These are phyloP conservation scores for Phataginus tricuspis DNA, from an alignment of 2,797 vertebrate genomes.

Conservation along the genomic window DNA sequence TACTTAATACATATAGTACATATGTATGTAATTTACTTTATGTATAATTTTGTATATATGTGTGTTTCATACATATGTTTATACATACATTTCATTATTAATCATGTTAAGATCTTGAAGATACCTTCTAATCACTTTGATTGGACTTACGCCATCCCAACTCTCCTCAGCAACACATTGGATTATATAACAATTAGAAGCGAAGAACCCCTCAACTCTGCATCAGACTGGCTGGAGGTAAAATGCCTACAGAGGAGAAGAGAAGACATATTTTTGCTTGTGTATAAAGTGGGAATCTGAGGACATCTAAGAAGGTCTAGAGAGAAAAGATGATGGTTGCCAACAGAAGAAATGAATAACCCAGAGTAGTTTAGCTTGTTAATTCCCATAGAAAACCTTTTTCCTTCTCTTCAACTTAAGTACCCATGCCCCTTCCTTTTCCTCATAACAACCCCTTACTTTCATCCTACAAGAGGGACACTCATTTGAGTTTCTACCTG, in stretches of 20 bases:
- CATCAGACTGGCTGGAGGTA: not conserved
- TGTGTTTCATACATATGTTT: too few relatives aligned
- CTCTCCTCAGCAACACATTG: not conserved
- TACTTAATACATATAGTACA: not conserved
- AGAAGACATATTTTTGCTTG: not conserved
- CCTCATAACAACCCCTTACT: too few relatives aligned
- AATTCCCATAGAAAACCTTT: too few relatives aligned
- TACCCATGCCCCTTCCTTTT: too few relatives aligned
- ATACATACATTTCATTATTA: not conserved
- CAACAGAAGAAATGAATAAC: too few relatives aligned
- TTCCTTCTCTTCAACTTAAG: too few relatives aligned
- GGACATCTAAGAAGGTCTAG: not conserved
- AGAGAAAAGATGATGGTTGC: not conserved
- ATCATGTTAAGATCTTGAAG: not conserved
- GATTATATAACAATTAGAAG: not conserved
- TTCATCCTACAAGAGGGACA: too few relatives aligned
- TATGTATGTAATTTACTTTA: not conserved
- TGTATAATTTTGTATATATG: not conserved
- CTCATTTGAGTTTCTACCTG: too few relatives aligned
- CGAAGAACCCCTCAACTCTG: too few relatives aligned
- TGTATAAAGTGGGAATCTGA: not conserved
- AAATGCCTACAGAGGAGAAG: not conserved
- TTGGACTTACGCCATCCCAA: not conserved
- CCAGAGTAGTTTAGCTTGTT: too few relatives aligned
- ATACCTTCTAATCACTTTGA: not conserved